Conservation (phyloP, 2,113 vertebrate species). For the Ginglymostoma cirratum region DNA sequence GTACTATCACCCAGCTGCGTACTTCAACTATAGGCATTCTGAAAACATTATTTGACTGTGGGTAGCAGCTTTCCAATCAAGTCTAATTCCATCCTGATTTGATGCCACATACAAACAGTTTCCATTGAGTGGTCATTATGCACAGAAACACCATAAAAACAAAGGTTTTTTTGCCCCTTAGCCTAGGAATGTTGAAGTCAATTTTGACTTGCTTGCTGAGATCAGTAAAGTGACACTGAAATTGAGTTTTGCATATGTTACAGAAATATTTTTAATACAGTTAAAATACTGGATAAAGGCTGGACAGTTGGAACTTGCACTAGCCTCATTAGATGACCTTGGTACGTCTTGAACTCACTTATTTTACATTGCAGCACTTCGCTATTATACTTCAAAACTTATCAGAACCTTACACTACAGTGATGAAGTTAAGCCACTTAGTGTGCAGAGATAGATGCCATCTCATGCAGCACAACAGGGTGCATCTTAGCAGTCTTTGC, state of each 20-base stretch:
- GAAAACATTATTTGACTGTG: too few species aligned
- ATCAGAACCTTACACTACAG: too few species aligned
- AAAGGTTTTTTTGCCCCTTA: neutral
- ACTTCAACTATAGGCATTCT: too few species aligned
- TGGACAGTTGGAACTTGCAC: neutral
- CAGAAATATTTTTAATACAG: neutral
- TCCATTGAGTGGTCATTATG: neutral
- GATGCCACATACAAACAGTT: neutral
- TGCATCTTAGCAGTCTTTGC: too few species aligned
- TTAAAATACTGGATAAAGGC: neutral
- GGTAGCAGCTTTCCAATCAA: neutral
- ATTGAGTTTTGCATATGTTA: neutral
- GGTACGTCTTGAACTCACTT: too few species aligned
- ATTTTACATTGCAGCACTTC: too few species aligned
- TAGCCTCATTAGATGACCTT: too few species aligned
- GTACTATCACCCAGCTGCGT: neutral
- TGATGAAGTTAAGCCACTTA: too few species aligned
- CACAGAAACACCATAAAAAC: neutral
- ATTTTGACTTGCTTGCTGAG: neutral
- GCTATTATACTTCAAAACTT: too few species aligned
- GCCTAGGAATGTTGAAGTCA: neutral
- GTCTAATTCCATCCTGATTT: neutral
- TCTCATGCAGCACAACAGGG: too few species aligned
- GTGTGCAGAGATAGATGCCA: too few species aligned
- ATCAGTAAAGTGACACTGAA: neutral